Conservation (phyloP, 2,113 vertebrate species). For the Salvator merianae region DNA sequence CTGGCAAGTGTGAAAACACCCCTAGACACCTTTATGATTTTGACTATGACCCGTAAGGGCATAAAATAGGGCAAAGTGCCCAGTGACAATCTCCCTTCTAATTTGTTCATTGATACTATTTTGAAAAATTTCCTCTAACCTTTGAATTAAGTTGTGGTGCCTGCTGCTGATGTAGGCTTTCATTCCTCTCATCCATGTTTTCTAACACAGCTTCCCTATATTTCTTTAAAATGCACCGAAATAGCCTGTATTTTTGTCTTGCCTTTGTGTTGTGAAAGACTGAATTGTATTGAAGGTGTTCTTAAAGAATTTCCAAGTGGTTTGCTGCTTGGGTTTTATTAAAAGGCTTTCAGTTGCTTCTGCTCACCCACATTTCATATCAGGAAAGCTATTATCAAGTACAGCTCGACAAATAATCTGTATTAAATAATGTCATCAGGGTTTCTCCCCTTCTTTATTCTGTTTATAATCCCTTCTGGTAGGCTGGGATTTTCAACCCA, state of each 20-base stretch:
- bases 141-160: not conserved
- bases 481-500: conserved; percentile 6
- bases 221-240: not conserved
- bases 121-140: not conserved
- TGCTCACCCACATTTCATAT: conserved; percentile 1
- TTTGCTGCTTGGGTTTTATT: not conserved
- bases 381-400: conserved; percentile 32
- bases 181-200: rapidly evolving
- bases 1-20: too few species aligned
- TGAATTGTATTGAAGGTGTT: not conserved
- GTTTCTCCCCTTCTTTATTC: not conserved
- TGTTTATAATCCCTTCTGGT: conserved; percentile 15
- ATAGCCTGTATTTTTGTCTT: conserved; percentile 7
- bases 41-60: too few species aligned
- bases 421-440: conserved; percentile 20
- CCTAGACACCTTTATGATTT: too few species aligned
- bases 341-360: conserved; percentile 2
- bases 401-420: conserved; percentile 24
- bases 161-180: not conserved
- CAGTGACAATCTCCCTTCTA: not conserved
- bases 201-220: conserved; percentile 5
- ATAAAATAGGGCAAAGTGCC: not conserved
- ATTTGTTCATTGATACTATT: not conserved
- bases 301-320: conserved; percentile 25
- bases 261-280: conserved; percentile 6